These are phyloP conservation scores for Oryzaephilus surinamensis DNA, from an alignment of 1,140 invertebrate species.

Conservation along the genomic window DNA sequence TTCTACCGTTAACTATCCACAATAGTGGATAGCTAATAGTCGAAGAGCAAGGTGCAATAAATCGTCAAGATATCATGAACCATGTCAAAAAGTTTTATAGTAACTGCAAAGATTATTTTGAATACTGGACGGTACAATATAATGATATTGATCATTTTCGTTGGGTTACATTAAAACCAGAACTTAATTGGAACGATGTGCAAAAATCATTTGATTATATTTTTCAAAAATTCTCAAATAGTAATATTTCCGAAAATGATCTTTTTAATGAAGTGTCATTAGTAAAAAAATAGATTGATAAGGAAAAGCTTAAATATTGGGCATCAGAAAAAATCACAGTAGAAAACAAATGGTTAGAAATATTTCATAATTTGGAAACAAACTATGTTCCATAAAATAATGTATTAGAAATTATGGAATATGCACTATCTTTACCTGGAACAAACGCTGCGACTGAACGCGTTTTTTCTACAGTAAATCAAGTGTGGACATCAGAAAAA, in stretches of 20 bases:
- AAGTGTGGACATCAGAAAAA: slow-evolving; percentile 6
- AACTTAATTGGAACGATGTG: slow-evolving; percentile 8
- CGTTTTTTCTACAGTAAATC: slow-evolving; percentile 2
- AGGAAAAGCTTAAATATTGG: slow-evolving; percentile 11
- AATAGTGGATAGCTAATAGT: slow-evolving; percentile 4
- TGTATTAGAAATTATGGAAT: slow-evolving; percentile 6
- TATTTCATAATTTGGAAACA: not conserved
- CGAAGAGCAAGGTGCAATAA: slow-evolving; percentile 12
- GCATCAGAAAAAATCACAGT: slow-evolving; percentile 1
- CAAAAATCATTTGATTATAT: slow-evolving; percentile 13
- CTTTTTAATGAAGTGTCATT: slow-evolving; percentile 12
- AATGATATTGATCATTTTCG: slow-evolving; percentile 11
- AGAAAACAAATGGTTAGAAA: slow-evolving; percentile 1
- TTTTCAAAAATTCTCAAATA: slow-evolving; percentile 8
- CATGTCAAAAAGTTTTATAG: slow-evolving; percentile 11
- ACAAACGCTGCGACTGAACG: slow-evolving; percentile 7
- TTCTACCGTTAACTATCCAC: slow-evolving; percentile 6
- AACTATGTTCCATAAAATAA: slow-evolving; percentile 6
- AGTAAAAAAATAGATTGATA: slow-evolving; percentile 11
- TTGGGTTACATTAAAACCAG: slow-evolving; percentile 8
- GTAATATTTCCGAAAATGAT: slow-evolving; percentile 15
- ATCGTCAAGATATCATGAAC: slow-evolving; percentile 9
- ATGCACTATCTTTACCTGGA: slow-evolving; percentile 1
- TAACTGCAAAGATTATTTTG: slow-evolving; percentile 10
- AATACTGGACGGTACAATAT: slow-evolving; percentile 10